Evolutionary conservation across 2,113 vertebrate genomes (phyloP), one percentile per base, ranked within the genome.

Genomic region (Crotophaga sulcirostris): DNA sequence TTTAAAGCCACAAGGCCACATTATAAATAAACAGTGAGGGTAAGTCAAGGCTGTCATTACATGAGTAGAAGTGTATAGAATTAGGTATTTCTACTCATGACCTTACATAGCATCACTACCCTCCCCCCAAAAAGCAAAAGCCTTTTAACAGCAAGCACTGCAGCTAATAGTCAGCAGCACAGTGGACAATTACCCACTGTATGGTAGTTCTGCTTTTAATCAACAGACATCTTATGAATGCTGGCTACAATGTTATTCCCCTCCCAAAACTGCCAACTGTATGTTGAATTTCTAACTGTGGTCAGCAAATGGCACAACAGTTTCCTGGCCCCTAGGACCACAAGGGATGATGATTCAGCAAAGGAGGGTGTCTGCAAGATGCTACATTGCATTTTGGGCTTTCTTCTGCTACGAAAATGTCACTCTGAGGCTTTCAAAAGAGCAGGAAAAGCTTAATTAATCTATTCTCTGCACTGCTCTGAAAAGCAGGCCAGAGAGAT

Each of bases 51-150:
- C n/a, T 33, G 34, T 58, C 72, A 34, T 60, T 88, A 60, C 63
- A 34, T 29, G 51, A 93, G 74, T 85, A 90, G 36, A 87, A 96
- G 82, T 28, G 52, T 85, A 82, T 45, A 79, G 94, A 90, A 75
- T 19, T 72, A 49, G 60, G 60, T 69, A 21, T 25, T 83, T 54
- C 90, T 72, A 40, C 62, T 62, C 74, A 54, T 73, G 75, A 64
- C 75, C 70, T 83, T 13, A 72, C 23, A 9, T 31, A 56, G 36
- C 83, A 85, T 11, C 68, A 62, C 6, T 7, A 8, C 16, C 7
- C 7, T 5, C 13, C 16, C 44, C 44, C 44, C 44, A 64, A 7
- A 28, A 19, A 34, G 34, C 2, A 16, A 31, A 81, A 66, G 10
- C 13, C 1, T 3, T 90, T 47, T 58, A 67, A 66, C 25, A 44